phyloP scores from a whole-genome alignment of 2,888 invertebrate species.

The Xestobium rufovillosum region DNA sequence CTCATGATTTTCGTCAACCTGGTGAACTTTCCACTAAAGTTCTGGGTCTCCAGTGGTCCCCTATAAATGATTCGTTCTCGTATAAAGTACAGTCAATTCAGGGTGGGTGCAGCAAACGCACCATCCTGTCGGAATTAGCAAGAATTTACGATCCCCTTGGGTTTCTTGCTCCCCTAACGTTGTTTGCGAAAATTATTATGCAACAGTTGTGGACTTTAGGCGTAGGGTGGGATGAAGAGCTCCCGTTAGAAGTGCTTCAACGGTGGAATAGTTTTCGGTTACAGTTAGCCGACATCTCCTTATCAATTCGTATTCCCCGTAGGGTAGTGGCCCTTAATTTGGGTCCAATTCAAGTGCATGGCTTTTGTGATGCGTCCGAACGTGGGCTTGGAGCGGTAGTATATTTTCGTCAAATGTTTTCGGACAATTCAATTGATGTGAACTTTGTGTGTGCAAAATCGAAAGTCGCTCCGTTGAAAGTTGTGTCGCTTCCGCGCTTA shows the following conservation, averaged over 20 bases:
- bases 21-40: constrained; percentile 11
- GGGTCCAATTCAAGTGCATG: no score
- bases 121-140: constrained; percentile 22
- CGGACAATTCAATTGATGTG: not conserved
- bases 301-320: no score
- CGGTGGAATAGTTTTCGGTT: no score
- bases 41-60: constrained; percentile 18
- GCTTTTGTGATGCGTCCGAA: not conserved
- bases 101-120: constrained; percentile 23
- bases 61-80: constrained; percentile 12
- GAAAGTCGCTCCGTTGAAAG: constrained; percentile 1
- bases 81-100: constrained; percentile 2
- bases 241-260: constrained; percentile 7
- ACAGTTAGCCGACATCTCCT: no score
- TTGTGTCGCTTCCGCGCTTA: not conserved
- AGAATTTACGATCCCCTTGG: constrained; percentile 25
- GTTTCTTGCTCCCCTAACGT: constrained; percentile 20
- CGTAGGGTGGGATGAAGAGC: constrained; percentile 17
- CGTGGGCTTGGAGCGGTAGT: not conserved
- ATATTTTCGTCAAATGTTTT: constrained; percentile 1
- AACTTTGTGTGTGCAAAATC: not conserved
- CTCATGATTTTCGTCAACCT: constrained; percentile 1
- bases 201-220: constrained; percentile 19
- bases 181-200: constrained; percentile 24
- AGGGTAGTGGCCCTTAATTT: no score